Conservation (phyloP, 2,113 vertebrate genomes). For the Pedionomus torquatus region DNA sequence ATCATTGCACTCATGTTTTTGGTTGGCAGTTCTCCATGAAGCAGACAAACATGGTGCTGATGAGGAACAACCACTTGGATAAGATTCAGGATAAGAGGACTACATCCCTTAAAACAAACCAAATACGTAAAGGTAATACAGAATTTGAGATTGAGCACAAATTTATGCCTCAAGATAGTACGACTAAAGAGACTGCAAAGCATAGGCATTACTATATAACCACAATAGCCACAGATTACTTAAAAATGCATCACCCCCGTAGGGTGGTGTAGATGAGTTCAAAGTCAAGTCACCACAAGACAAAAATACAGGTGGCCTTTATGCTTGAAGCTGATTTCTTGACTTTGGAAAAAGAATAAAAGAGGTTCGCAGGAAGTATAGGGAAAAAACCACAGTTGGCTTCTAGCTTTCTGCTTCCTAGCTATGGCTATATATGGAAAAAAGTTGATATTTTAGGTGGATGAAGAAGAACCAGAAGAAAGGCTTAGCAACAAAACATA, state of each 20-base stretch:
- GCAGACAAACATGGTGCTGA: neutral
- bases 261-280: neutral
- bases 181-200: neutral
- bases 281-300: neutral
- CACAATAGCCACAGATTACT: neutral
- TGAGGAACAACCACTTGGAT: neutral
- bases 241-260: neutral
- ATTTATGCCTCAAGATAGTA: neutral
- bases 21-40: neutral
- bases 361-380: neutral
- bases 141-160: neutral
- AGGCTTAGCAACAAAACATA: neutral
- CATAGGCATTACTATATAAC: neutral
- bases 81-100: neutral
- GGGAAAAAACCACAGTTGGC: neutral
- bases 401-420: neutral
- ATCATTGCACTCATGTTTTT: accelerated
- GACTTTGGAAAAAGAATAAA: neutral
- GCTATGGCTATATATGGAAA: neutral
- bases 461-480: neutral
- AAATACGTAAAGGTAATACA: neutral
- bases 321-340: neutral
- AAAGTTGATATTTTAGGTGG: neutral
- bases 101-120: neutral
- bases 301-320: neutral